These are phyloP conservation scores for Lasioglossum leucozonium DNA, from an alignment of 2,888 invertebrate species.

Conservation along the genomic window DNA sequence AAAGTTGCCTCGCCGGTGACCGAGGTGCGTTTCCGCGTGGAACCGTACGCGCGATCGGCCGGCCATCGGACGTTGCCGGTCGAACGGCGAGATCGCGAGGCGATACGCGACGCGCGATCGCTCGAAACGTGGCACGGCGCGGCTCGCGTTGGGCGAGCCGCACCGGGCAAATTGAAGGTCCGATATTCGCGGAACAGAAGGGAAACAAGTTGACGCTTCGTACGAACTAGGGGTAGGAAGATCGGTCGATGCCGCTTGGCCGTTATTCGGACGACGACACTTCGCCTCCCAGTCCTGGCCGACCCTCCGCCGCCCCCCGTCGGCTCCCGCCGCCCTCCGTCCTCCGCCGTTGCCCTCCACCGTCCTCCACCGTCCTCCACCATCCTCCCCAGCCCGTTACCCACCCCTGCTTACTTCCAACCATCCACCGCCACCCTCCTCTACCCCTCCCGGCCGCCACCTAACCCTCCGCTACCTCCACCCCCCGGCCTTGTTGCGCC, in stretches of 20 bases:
- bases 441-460: slow-evolving; percentile 59
- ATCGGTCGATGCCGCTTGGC: slow-evolving; percentile 85
- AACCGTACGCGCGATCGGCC: neutral
- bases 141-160: slow-evolving; percentile 76
- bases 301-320: slow-evolving; percentile 70
- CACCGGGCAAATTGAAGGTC: slow-evolving; percentile 79
- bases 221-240: slow-evolving; percentile 80
- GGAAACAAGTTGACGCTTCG: slow-evolving; percentile 84
- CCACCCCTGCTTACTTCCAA: slow-evolving; percentile 71
- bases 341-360: slow-evolving; percentile 46
- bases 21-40: neutral
- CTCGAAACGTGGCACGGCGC: slow-evolving; percentile 62
- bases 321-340: slow-evolving; percentile 51
- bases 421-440: slow-evolving; percentile 69
- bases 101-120: slow-evolving; percentile 36
- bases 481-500: slow-evolving; percentile 72
- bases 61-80: no score
- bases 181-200: slow-evolving; percentile 83
- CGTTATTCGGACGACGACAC: slow-evolving; percentile 85
- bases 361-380: slow-evolving; percentile 73
- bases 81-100: neutral
- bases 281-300: slow-evolving; percentile 82
- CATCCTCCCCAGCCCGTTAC: slow-evolving; percentile 71
- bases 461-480: slow-evolving; percentile 67
- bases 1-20: neutral